Conservation (phyloP, 2,113 vertebrate genomes). For the mouse (Mus musculus) region GRCm39 chr17:34815501-34816000, state of each 20-base stretch:
- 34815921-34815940: constrained; percentile 1
- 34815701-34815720: neutral
- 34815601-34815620: neutral
- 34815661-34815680: constrained; percentile 68
- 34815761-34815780: neutral
- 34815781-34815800: neutral
- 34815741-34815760: neutral
- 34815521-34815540: constrained; percentile 27
- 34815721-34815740: constrained; percentile 26
- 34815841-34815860: neutral
- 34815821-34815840: neutral
- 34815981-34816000: constrained; percentile 65
- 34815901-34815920: neutral
- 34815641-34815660: constrained; percentile 70
- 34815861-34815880: neutral
- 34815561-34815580: constrained; percentile 74
- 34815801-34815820: neutral
- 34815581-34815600: constrained; percentile 17
- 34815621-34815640: constrained; percentile 64
- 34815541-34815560: constrained; percentile 58
- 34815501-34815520: constrained; percentile 59
- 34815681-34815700: neutral
- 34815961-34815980: constrained; percentile 31
- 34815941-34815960: constrained; percentile 61
- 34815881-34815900: constrained; percentile 1